phyloP scores from a whole-genome alignment of 2,888 invertebrate genomes.

The Cephus spinipes region DNA sequence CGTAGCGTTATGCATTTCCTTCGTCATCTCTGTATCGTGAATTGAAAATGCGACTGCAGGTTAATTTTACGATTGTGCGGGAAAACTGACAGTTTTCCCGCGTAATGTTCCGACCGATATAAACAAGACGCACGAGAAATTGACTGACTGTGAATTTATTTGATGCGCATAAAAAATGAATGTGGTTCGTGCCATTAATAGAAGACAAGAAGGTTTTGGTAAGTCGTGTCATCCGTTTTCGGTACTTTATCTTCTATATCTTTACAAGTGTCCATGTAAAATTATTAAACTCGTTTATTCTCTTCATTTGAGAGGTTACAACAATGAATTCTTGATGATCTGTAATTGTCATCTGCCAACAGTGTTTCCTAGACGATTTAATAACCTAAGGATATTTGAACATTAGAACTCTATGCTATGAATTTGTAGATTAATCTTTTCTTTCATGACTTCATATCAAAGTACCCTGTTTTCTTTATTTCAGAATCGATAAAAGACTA shows the following conservation, averaged over 20 bases:
- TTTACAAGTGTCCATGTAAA: background rate
- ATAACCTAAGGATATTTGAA: background rate
- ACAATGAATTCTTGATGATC: too few relatives aligned
- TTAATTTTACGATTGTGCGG: constrained; percentile 18
- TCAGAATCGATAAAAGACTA: constrained; percentile 67
- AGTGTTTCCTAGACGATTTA: too few relatives aligned
- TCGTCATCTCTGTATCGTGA: background rate
- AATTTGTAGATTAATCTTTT: background rate
- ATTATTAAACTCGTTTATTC: background rate
- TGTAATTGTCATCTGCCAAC: too few relatives aligned
- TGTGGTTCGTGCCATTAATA: constrained; percentile 45
- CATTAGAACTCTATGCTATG: background rate
- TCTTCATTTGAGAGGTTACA: background rate
- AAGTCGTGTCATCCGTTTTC: constrained; percentile 30
- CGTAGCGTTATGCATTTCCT: too few relatives aligned
- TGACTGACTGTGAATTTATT: background rate
- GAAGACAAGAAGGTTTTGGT: constrained; percentile 56
- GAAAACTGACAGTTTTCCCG: constrained; percentile 29
- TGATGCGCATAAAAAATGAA: constrained; percentile 44
- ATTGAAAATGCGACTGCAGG: background rate
- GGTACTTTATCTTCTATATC: background rate
- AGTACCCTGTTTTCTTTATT: constrained; percentile 21
- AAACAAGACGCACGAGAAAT: background rate
- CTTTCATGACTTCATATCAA: background rate
- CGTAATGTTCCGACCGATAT: constrained; percentile 9